These are phyloP conservation scores for Bombus waltoni DNA, from an alignment of 1,140 invertebrate species.

Conservation along the genomic window DNA sequence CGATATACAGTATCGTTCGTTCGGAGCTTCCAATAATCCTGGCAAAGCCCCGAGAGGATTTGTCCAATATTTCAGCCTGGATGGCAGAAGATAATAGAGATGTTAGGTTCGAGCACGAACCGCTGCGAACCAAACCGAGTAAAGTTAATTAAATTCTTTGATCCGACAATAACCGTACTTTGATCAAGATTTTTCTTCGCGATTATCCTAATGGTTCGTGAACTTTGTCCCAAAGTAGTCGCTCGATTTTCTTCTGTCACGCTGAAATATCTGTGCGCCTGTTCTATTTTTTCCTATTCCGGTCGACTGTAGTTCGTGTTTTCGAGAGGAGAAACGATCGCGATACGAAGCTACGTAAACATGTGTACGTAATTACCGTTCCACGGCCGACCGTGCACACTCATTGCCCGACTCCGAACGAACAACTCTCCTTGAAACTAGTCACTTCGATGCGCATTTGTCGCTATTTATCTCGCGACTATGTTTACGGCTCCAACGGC, in stretches of 20 bases:
- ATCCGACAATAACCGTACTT: conserved; percentile 26
- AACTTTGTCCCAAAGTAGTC: neutral
- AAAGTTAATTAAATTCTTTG: conserved; percentile 62
- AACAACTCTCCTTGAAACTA: neutral
- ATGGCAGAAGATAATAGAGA: conserved; percentile 57
- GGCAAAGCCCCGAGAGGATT: conserved; percentile 59
- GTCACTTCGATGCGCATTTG: neutral
- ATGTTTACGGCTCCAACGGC: neutral
- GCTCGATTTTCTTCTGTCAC: neutral
- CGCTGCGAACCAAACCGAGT: conserved; percentile 15
- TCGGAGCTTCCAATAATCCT: conserved; percentile 56
- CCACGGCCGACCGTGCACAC: too few relatives aligned
- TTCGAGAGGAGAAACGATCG: neutral
- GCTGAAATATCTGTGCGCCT: neutral
- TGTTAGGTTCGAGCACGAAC: conserved; percentile 42
- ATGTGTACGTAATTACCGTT: neutral
- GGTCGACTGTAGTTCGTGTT: neutral
- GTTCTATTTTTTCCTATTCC: neutral
- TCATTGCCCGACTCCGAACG: neutral
- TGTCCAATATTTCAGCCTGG: conserved; percentile 63
- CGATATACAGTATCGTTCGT: conserved; percentile 57
- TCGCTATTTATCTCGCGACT: neutral
- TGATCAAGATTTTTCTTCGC: neutral
- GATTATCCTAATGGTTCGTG: conserved; percentile 30
- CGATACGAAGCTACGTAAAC: too few relatives aligned